These are phyloP conservation scores for Mya arenaria DNA, from an alignment of 1,140 invertebrate genomes.

Conservation along the genomic window DNA sequence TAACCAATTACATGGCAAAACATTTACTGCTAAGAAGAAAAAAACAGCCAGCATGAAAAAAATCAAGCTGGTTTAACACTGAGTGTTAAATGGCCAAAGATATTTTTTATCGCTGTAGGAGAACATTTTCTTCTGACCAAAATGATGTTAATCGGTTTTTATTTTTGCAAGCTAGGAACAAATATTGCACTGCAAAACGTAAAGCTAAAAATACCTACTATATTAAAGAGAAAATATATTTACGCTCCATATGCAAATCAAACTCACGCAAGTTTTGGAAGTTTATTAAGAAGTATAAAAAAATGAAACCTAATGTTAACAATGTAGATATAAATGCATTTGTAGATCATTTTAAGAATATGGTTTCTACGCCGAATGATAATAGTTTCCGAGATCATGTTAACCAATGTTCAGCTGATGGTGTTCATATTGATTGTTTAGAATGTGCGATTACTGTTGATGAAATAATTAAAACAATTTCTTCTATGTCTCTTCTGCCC, in stretches of 20 bases:
- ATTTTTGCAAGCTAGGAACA: constrained; percentile 7
- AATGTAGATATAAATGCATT: constrained; percentile 1
- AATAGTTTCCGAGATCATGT: neutral
- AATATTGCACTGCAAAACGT: neutral
- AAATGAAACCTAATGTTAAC: constrained; percentile 2
- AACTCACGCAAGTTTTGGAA: neutral
- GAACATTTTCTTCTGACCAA: neutral
- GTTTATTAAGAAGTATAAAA: constrained; percentile 9
- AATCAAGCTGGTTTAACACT: neutral
- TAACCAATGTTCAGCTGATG: too few species aligned
- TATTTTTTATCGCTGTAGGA: neutral
- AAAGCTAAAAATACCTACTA: constrained; percentile 5
- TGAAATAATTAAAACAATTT: neutral
- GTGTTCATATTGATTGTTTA: neutral
- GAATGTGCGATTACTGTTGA: neutral
- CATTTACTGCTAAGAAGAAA: neutral
- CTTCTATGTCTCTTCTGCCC: neutral
- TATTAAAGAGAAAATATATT: neutral
- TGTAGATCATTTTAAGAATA: constrained; percentile 10
- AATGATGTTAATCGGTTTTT: neutral
- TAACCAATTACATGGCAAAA: neutral
- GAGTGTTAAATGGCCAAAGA: neutral
- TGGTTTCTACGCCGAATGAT: neutral
- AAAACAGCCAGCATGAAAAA: neutral
- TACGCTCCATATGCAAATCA: neutral